Conservation (phyloP, 2,113 vertebrate genomes). For the Rutilus rutilus region DNA sequence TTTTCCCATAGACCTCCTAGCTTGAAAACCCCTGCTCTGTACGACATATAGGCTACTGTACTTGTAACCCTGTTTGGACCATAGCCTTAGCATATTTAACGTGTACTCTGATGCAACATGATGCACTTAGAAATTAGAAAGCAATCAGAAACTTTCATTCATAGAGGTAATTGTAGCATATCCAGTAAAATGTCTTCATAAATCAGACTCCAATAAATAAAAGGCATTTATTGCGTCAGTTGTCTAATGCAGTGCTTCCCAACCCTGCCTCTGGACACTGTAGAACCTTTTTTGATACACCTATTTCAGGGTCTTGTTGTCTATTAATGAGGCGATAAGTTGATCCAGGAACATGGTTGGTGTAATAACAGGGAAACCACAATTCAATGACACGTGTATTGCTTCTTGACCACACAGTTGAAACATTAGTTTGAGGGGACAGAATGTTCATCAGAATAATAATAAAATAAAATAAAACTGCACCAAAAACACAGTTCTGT, state of each 20-base stretch:
- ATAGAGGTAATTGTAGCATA: neutral
- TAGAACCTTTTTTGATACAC: neutral
- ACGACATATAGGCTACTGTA: neutral
- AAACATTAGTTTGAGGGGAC: too few relatives aligned
- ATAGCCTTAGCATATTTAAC: neutral
- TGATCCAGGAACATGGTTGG: neutral
- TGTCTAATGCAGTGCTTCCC: neutral
- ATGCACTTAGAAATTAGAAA: neutral
- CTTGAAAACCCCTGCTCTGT: neutral
- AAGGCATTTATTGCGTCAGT: neutral
- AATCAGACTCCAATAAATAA: neutral
- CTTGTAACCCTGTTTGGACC: neutral
- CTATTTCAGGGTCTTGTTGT: too few relatives aligned
- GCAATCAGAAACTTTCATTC: neutral
- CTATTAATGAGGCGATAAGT: too few relatives aligned
- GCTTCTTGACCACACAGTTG: too few relatives aligned
- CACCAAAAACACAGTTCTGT: too few relatives aligned
- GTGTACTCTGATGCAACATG: neutral
- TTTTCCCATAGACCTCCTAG: neutral
- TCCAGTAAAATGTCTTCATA: neutral
- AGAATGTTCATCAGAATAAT: too few relatives aligned
- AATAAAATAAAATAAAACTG: too few relatives aligned
- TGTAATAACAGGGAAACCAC: neutral
- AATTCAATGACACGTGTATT: too few relatives aligned
- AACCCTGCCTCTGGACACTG: neutral